Evolutionary conservation across 1,140 invertebrate species (phyloP).

Genomic region (Magallana angulata): DNA sequence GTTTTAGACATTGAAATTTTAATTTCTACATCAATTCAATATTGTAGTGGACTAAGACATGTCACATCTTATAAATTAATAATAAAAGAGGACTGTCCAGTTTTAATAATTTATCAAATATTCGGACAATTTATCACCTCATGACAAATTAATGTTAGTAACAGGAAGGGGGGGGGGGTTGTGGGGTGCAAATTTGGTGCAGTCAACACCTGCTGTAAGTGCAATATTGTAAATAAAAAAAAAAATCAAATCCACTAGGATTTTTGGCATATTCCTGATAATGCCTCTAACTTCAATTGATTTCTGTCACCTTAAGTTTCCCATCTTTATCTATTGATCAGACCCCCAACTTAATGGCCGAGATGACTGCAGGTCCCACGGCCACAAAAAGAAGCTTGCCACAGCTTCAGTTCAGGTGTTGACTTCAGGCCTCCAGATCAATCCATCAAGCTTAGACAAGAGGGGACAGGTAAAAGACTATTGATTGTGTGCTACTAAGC

Average conservation of each 20-base stretch:
- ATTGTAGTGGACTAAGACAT: not conserved
- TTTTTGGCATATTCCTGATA: not conserved
- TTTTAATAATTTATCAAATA: not conserved
- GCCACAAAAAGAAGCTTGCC: not conserved
- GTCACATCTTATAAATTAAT: no score
- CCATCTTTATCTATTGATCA: slow-evolving; percentile 2
- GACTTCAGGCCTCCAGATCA: not conserved
- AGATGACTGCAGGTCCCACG: not conserved
- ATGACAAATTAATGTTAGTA: no score
- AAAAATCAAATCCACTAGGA: not conserved
- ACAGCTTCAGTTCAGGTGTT: not conserved
- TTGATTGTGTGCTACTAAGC: not conserved
- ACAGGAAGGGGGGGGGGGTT: no score
- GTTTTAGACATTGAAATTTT: not conserved
- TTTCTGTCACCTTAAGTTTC: not conserved
- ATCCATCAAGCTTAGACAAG: not conserved
- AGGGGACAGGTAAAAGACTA: not conserved
- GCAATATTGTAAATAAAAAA: no score
- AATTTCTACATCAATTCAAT: not conserved
- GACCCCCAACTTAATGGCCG: not conserved
- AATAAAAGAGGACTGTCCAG: no score
- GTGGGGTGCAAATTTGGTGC: no score
- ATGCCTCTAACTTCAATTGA: no score
- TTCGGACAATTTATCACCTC: no score
- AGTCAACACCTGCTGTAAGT: no score